Evolutionary conservation across 2,888 invertebrate species (phyloP), one percentile per base, ranked within the genome.

Genomic region (Mythimna impura): DNA sequence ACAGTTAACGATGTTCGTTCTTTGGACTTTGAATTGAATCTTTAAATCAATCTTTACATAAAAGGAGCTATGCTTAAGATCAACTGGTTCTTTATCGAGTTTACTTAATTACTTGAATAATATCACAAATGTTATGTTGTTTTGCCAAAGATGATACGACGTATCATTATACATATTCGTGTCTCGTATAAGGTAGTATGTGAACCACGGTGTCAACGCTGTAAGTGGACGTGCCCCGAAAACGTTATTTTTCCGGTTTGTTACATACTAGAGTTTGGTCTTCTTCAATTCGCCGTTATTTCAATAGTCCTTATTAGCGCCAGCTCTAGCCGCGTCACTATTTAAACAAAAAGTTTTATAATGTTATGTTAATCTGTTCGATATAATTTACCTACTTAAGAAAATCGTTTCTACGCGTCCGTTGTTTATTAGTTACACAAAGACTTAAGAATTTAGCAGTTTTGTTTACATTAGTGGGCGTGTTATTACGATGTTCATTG

Each of bases 211-310:
- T 86, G 88, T 88, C 76, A 87, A 81, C 83, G 83, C 50, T 71
- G 68, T 72, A 63, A 78, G 69, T 87, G 88, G 89, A 93, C 94
- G 94, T 94, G 95, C 88, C 87, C 88, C 92, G 93, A 94, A 95
- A 95, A 93, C 93, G 91, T 92, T 94, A 94, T 93, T 94, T 94
- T 94, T 95, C 95, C 95, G 95, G 94, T 94, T 94, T 92, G 87
- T 88, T 88, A 82, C 87, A 88, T 88, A 92, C 92, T 91, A 89
- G 30, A 30, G 93, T 93, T 93, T 91, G 86, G 88, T 89, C 89
- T 91, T 87, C 87, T 87, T 86, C 86, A 86, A 87, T 86, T 82
- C 86, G 91, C 93, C 93, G 94, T 94, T 94, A 93, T 86, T 88
- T 88, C 88, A 88, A 89, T 89, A 90, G 87, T 84, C 82, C 87